Evolutionary conservation across 1,140 invertebrate species (phyloP).

Genomic region (Dufourea novaeangliae): DNA sequence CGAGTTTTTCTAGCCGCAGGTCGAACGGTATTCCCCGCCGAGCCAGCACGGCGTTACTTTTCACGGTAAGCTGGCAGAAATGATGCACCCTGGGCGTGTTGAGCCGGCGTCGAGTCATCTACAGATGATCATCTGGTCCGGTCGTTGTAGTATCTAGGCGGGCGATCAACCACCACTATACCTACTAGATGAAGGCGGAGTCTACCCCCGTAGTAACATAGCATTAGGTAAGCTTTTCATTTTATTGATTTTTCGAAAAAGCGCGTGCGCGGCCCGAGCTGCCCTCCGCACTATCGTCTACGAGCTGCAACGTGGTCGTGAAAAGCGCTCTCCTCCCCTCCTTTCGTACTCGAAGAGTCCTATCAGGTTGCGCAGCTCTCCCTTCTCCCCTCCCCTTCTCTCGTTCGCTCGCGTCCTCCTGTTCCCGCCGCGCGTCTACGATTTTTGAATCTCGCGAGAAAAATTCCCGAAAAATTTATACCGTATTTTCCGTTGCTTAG

Average conservation of each 20-base stretch:
- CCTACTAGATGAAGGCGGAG: slow-evolving; percentile 81
- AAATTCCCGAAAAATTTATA: slow-evolving; percentile 33
- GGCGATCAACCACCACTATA: slow-evolving; percentile 77
- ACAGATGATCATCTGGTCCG: slow-evolving; percentile 75
- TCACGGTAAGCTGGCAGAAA: slow-evolving; percentile 27
- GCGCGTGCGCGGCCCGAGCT: slow-evolving; percentile 79
- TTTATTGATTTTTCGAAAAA: slow-evolving; percentile 83
- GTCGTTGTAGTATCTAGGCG: slow-evolving; percentile 75
- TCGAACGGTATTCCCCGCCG: not conserved
- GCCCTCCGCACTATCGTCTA: slow-evolving; percentile 78
- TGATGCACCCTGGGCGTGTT: slow-evolving; percentile 57
- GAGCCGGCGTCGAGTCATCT: slow-evolving; percentile 68
- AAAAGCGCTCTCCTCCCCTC: slow-evolving; percentile 59
- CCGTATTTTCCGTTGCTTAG: not conserved
- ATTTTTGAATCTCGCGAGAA: slow-evolving; percentile 55
- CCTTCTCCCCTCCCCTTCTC: slow-evolving; percentile 39
- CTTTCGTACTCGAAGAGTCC: slow-evolving; percentile 58
- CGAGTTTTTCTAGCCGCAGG: not conserved
- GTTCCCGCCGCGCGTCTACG: slow-evolving; percentile 39
- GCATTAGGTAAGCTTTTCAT: slow-evolving; percentile 82
- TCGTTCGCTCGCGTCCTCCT: not conserved
- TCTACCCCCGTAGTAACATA: slow-evolving; percentile 78
- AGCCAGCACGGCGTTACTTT: not conserved
- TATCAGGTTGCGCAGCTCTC: slow-evolving; percentile 66
- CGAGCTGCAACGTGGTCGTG: slow-evolving; percentile 69